Base-by-base conservation (phyloP, 2,797 vertebrate genomes). In the Anas acuta region DNA sequence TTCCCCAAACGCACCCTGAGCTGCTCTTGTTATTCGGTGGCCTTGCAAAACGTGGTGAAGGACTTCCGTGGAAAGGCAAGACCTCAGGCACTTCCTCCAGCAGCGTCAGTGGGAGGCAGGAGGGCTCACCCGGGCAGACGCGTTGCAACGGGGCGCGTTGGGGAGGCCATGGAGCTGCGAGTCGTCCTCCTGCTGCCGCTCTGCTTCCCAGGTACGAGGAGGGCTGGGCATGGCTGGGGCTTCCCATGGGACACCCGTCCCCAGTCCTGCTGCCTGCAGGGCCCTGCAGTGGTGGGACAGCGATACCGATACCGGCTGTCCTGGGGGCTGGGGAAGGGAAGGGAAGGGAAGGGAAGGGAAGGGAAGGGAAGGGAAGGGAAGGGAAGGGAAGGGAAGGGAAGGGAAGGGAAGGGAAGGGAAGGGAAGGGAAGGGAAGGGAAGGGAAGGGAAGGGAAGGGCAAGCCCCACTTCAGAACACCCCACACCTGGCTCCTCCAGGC, bases 121-220 rank as follows among this genome's bases (percentile, higher is more conserved):
- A 91, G 30, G 28, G 43, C 7, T 30, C 47, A 3, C n/a, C 35
- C 20, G 7, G 26, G 32, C 58, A 39, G 32, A 51, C 7, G 4
- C 15, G 4, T 10, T 8, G 14, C 26, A 53, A 8, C 21, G 2
- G 83, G 23, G 35, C 35, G 35, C 35, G 8, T 35, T 35, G 35
- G 11, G 80, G 16, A 35, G 0, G 62, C 62, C 90, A 76, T 86
- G 94, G 90, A 79, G 84, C 84, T 89, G 51, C 62, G 70, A 79
- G 64, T 58, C 26, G 80, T 95, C 6, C 11, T 95, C 8, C 92
- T 95, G 54, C 88, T 95, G 85, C 77, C 2, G 0, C 83, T 96
- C 92, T 95, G 51, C 77, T 84, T 90, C 60, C 64, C 95, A 92
- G 96, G 96, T 96, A 95, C 69, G 95, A 90, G 57, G 23, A 74